Evolutionary conservation across 2,113 vertebrate species (phyloP).

Genomic region (Galbula dea): DNA sequence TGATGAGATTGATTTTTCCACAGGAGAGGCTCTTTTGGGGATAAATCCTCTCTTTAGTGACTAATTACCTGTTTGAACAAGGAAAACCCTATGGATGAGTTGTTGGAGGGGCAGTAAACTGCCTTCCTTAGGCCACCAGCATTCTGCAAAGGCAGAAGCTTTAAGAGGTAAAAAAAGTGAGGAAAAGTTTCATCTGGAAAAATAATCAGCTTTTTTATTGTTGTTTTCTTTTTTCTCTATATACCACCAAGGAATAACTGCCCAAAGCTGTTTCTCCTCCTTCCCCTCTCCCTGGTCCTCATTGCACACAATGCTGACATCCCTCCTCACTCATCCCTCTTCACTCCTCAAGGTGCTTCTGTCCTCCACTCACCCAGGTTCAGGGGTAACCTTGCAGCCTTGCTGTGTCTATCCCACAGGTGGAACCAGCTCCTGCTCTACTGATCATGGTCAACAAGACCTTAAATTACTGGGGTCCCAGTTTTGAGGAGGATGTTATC

Average conservation of each 20-base stretch:
- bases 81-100: background rate
- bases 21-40: background rate
- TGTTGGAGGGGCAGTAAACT: background rate
- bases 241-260: background rate
- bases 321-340: background rate
- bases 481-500: conserved; percentile 81
- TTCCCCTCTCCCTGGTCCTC: background rate
- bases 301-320: background rate
- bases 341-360: background rate
- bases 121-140: background rate
- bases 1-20: background rate
- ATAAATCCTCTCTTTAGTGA: background rate
- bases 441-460: conserved; percentile 85
- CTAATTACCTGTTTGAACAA: background rate
- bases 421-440: conserved; percentile 17
- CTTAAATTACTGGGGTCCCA: conserved; percentile 74
- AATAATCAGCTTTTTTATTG: background rate
- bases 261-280: background rate
- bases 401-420: background rate
- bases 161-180: background rate
- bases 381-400: background rate
- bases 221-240: background rate
- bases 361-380: background rate
- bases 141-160: background rate
- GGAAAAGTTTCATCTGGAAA: background rate